Evolutionary conservation across 2,797 vertebrate genomes (phyloP).

Genomic region (Mionectes olivaceus): DNA sequence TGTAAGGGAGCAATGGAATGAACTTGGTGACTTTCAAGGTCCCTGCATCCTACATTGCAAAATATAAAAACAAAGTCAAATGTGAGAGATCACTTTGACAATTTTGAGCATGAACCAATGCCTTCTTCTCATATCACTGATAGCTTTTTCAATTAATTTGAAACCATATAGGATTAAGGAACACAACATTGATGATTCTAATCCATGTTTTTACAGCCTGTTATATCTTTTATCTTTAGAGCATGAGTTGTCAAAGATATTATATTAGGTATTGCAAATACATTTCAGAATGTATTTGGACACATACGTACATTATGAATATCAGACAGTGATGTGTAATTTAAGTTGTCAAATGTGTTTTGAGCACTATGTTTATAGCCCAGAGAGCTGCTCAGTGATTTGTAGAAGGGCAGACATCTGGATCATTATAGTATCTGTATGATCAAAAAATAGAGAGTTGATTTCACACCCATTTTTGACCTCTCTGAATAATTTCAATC

Average conservation of each 20-base stretch:
- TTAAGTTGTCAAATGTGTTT: slow-evolving; percentile 16
- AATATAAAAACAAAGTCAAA: background rate
- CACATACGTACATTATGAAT: background rate
- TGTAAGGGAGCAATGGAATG: background rate
- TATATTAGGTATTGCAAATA: background rate
- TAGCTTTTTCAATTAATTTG: background rate
- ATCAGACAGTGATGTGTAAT: background rate
- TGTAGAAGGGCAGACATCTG: slow-evolving; percentile 51
- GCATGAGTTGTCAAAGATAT: background rate
- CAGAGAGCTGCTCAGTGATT: background rate
- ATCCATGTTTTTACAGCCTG: background rate
- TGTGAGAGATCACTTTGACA: background rate
- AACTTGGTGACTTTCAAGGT: background rate
- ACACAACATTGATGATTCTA: background rate
- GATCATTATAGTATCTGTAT: slow-evolving; percentile 28
- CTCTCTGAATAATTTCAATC: slow-evolving; percentile 54
- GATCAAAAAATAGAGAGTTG: slow-evolving; percentile 26
- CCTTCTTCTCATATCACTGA: background rate
- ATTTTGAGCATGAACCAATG: background rate
- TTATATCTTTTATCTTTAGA: background rate
- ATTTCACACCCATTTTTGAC: slow-evolving; percentile 62
- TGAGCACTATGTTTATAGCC: slow-evolving; percentile 15
- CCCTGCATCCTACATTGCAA: background rate
- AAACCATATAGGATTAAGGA: background rate
- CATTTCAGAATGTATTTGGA: background rate